Conservation (phyloP, 2,113 vertebrate species). For the Pseudopodoces humilis region DNA sequence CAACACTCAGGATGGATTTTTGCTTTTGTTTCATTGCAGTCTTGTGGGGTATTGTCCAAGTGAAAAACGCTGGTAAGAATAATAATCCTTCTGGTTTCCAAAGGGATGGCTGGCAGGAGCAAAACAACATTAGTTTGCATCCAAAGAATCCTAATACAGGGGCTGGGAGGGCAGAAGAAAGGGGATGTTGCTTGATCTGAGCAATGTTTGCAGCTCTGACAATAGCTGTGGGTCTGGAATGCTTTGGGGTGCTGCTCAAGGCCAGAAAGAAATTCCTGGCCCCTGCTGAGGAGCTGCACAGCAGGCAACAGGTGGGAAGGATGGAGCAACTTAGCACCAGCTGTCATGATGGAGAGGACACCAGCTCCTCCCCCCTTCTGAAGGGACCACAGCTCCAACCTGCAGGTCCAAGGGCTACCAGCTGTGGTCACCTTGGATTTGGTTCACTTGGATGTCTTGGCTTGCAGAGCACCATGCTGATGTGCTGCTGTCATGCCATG, state of each 20-base stretch:
- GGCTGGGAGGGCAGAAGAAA: neutral
- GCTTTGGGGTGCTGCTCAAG: neutral
- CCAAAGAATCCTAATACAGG: neutral
- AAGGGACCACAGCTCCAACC: neutral
- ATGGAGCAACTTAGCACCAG: neutral
- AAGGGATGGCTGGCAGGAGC: neutral
- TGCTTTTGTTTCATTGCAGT: neutral
- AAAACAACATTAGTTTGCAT: neutral
- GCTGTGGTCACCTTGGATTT: neutral
- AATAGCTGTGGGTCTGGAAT: neutral
- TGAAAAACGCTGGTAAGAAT: neutral
- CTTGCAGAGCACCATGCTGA: fast-evolving
- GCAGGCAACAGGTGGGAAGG: neutral
- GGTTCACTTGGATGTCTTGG: neutral
- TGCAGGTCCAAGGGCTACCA: neutral
- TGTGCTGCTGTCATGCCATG: fast-evolving
- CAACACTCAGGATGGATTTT: neutral
- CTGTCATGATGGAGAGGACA: neutral
- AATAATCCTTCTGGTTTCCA: neutral
- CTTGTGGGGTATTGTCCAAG: neutral
- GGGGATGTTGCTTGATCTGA: neutral
- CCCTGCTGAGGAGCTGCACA: neutral
- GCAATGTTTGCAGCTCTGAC: neutral
- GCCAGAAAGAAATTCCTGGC: neutral
- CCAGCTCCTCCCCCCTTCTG: neutral